Evolutionary conservation across 23 tunicate genomes (phyloP).

Genomic region (Trididemnum miniatum): DNA sequence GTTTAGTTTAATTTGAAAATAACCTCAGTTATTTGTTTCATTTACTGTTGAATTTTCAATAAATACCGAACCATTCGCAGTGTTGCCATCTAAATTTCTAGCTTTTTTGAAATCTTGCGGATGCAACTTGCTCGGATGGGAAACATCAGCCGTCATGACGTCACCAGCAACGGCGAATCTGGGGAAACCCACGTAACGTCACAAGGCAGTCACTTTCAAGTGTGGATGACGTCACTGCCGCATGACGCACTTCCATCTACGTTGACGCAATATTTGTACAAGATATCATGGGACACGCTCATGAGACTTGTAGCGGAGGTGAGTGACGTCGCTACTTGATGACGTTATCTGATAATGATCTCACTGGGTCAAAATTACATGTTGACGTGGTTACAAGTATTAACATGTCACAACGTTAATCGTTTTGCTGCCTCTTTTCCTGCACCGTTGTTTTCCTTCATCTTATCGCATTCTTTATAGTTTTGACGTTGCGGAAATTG

Average conservation of each 20-base stretch:
- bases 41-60: no score
- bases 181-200: constrained; percentile 19
- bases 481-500: no score
- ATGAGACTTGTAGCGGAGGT: constrained; percentile 49
- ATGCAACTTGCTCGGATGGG: constrained; percentile 77
- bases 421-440: no score
- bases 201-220: constrained; percentile 63
- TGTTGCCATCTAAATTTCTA: no score
- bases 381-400: neutral
- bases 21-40: no score
- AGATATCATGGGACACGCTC: constrained; percentile 83
- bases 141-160: constrained; percentile 64
- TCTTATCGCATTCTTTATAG: no score
- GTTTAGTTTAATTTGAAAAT: no score
- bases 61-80: no score
- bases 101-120: constrained; percentile 81
- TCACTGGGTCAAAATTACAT: no score
- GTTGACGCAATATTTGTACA: constrained; percentile 82
- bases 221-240: constrained; percentile 71
- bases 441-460: no score
- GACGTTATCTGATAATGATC: neutral
- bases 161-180: constrained; percentile 3
- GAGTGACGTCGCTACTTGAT: neutral
- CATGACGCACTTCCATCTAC: constrained; percentile 44
- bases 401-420: neutral